These are phyloP conservation scores for Tetheella fluctuosa DNA, from an alignment of 2,888 invertebrate genomes.

Conservation along the genomic window DNA sequence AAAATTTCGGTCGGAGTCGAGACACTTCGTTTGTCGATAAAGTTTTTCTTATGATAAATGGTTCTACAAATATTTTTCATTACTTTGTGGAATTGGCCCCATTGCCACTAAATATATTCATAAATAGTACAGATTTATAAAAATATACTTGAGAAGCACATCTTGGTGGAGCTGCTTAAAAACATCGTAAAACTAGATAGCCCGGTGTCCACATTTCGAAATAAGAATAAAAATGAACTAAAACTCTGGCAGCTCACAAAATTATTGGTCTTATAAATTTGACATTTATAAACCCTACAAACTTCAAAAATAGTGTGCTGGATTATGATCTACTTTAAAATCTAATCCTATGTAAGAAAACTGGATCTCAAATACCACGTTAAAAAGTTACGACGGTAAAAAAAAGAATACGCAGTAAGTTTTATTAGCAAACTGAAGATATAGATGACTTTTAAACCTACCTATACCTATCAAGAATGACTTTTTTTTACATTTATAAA, in stretches of 20 bases:
- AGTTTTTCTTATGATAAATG: not conserved
- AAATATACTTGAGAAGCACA: not conserved
- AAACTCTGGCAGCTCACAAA: conserved; percentile 5
- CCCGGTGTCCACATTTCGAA: conserved; percentile 6
- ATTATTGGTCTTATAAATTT: not conserved
- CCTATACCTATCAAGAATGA: not conserved
- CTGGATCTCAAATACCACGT: not conserved
- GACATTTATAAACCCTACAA: conserved; percentile 11
- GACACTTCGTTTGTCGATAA: not conserved
- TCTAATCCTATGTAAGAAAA: conserved; percentile 5
- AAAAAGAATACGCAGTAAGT: not conserved
- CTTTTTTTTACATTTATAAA: not conserved
- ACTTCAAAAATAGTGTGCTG: not conserved
- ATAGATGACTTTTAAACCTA: not conserved
- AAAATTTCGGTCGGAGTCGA: not conserved
- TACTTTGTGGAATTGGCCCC: not conserved
- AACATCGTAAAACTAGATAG: conserved; percentile 1
- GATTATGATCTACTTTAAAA: conserved; percentile 8
- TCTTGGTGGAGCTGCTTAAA: not conserved
- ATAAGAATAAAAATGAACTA: conserved; percentile 1
- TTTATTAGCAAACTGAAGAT: not conserved
- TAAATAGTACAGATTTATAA: not conserved
- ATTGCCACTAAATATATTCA: conserved; percentile 1
- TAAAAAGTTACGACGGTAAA: conserved; percentile 2
- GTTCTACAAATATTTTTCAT: not conserved